Evolutionary conservation across 2,797 vertebrate genomes (phyloP).

Genomic region (Hapalemur alaotrensis): DNA sequence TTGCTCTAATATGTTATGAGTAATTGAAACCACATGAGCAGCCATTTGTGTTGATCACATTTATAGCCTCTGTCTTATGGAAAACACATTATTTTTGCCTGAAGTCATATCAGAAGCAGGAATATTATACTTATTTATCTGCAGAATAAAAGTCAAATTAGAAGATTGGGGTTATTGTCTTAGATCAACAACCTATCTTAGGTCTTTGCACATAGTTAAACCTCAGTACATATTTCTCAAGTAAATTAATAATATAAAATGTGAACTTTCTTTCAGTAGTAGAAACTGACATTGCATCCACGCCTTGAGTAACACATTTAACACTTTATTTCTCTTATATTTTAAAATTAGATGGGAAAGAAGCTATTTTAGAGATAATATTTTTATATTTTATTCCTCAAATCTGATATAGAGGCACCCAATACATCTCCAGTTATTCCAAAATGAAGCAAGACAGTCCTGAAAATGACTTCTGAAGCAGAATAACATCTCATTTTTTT

Average conservation of each 20-base stretch:
- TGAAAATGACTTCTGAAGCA: constrained; percentile 13
- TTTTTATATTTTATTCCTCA: background rate
- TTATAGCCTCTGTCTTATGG: background rate
- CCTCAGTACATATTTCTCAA: background rate
- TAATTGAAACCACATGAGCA: background rate
- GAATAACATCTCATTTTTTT: background rate
- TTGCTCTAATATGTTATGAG: background rate
- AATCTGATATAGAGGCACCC: background rate
- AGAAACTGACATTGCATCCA: background rate
- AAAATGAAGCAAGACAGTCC: background rate
- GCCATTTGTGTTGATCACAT: background rate
- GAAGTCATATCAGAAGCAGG: background rate
- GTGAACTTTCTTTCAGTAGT: background rate
- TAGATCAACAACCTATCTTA: background rate
- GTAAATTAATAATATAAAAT: background rate
- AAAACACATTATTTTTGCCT: constrained; percentile 32
- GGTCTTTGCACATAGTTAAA: background rate
- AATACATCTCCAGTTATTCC: background rate
- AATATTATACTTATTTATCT: background rate
- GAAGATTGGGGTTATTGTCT: background rate
- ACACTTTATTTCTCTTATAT: background rate
- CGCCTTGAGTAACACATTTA: background rate
- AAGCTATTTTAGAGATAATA: background rate
- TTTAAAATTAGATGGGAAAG: constrained; percentile 37
- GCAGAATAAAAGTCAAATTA: background rate